Evolutionary conservation across 2,113 vertebrate genomes (phyloP).

Genomic region (Mionectes macconnelli): DNA sequence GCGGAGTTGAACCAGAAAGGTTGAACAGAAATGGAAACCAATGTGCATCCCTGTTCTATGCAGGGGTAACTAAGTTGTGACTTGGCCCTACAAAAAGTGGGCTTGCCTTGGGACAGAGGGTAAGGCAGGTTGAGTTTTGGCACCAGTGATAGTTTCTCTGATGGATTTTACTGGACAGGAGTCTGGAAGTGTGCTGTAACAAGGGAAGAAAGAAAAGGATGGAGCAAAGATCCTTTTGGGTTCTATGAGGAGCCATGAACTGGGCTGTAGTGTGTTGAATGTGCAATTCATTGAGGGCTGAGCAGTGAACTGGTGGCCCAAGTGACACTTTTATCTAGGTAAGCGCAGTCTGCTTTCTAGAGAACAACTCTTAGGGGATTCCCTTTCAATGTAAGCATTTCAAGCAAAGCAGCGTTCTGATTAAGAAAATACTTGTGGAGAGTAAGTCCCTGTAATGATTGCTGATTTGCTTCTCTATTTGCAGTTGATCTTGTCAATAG

Average conservation of each 20-base stretch:
- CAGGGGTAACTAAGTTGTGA: neutral
- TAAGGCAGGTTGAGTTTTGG: neutral
- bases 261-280: neutral
- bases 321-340: neutral
- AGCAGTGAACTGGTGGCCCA: neutral
- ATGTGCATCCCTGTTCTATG: accelerated
- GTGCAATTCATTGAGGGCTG: neutral
- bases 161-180: neutral
- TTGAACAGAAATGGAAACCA: neutral
- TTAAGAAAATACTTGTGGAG: neutral
- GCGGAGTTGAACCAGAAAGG: neutral
- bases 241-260: accelerated
- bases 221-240: neutral
- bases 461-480: neutral
- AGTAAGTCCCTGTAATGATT: neutral
- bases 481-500: conserved; percentile 73
- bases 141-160: neutral
- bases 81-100: neutral
- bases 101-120: accelerated
- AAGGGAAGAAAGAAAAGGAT: neutral
- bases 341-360: neutral
- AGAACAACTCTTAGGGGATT: neutral
- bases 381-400: neutral
- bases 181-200: neutral
- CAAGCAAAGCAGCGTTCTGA: neutral